Conservation (phyloP, 2,888 invertebrate species). For the Phalera bucephala region DNA sequence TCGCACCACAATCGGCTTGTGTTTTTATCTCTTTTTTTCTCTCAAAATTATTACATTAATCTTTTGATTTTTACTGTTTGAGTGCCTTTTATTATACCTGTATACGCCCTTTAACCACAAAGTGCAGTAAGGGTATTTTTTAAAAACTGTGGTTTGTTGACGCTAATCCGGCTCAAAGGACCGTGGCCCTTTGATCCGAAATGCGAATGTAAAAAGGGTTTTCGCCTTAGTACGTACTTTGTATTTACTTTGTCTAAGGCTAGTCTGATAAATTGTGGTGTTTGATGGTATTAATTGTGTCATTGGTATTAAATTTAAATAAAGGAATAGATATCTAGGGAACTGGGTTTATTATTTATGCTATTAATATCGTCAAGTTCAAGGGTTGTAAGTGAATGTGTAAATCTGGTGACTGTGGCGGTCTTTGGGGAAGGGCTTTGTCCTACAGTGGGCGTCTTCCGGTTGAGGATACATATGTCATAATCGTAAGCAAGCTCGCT, state of each 20-base stretch:
- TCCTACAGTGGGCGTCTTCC: too few relatives aligned
- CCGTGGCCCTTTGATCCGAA: not conserved
- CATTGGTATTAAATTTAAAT: too few relatives aligned
- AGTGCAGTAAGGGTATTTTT: constrained; percentile 14
- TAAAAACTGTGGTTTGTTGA: constrained; percentile 19
- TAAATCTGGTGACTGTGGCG: too few relatives aligned
- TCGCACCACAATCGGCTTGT: constrained; percentile 39
- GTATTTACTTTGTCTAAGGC: not conserved
- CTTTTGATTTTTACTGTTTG: constrained; percentile 25
- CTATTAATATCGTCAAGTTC: too few relatives aligned
- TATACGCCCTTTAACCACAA: constrained; percentile 14
- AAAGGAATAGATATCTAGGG: too few relatives aligned
- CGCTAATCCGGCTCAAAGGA: constrained; percentile 14
- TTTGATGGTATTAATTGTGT: too few relatives aligned
- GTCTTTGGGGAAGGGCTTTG: too few relatives aligned
- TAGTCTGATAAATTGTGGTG: too few relatives aligned
- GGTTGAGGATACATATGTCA: too few relatives aligned
- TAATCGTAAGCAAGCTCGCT: too few relatives aligned
- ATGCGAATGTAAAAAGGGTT: not conserved
- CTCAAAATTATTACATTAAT: constrained; percentile 32
- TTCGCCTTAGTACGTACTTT: not conserved
- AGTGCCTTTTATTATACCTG: constrained; percentile 23
- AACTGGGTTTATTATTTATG: too few relatives aligned
- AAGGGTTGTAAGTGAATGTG: too few relatives aligned
- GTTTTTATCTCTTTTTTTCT: constrained; percentile 33